Evolutionary conservation across 1,140 invertebrate genomes (phyloP).

Genomic region (Pachyrhynchus sulphureomaculatus): DNA sequence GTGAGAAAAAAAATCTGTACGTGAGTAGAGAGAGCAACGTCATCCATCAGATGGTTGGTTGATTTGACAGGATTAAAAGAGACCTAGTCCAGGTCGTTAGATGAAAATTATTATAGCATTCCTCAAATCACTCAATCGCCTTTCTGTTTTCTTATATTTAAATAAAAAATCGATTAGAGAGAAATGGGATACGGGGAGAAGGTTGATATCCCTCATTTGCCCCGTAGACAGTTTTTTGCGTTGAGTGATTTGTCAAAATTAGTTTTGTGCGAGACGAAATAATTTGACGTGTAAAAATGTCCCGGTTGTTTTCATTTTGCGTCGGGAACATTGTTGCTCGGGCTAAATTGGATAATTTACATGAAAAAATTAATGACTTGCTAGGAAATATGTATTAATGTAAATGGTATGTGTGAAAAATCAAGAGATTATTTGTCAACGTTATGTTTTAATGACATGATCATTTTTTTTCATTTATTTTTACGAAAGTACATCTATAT

Average conservation of each 20-base stretch:
- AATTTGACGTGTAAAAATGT: slow-evolving; percentile 35
- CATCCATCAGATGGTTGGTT: slow-evolving; percentile 23
- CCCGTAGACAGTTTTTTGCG: slow-evolving; percentile 21
- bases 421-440: not conserved
- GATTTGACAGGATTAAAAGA: not conserved
- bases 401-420: slow-evolving; percentile 5
- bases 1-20: slow-evolving; percentile 31
- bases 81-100: not conserved
- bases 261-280: slow-evolving; percentile 35
- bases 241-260: slow-evolving; percentile 37
- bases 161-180: slow-evolving; percentile 38
- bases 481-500: too few relatives aligned
- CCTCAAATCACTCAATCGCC: not conserved
- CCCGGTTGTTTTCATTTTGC: slow-evolving; percentile 8
- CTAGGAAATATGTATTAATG: not conserved
- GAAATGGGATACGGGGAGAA: not conserved
- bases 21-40: slow-evolving; percentile 5
- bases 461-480: too few relatives aligned
- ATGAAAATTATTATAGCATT: slow-evolving; percentile 14
- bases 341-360: slow-evolving; percentile 17
- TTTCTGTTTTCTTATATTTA: slow-evolving; percentile 22
- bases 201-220: not conserved
- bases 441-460: not conserved
- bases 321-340: slow-evolving; percentile 2
- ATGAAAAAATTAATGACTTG: slow-evolving; percentile 13